phyloP scores from a whole-genome alignment of 2,113 vertebrate genomes.

The Sula dactylatra region DNA sequence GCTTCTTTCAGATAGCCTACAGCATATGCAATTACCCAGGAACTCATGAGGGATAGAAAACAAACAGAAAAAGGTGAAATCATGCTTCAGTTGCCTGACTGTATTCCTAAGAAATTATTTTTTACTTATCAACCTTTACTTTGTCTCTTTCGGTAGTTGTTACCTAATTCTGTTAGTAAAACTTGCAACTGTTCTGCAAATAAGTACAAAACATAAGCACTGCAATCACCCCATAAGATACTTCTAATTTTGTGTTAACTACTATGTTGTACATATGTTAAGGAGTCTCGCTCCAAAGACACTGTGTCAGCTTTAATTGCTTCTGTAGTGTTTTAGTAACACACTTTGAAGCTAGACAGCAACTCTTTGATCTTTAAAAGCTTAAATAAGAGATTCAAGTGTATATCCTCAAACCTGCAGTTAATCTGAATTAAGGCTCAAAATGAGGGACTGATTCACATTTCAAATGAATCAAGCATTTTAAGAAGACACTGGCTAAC shows the following conservation, averaged over 20 bases:
- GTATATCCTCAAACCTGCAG: not conserved
- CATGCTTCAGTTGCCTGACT: not conserved
- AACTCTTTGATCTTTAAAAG: slow-evolving; percentile 46
- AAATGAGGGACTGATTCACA: not conserved
- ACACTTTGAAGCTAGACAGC: slow-evolving; percentile 25
- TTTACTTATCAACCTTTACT: not conserved
- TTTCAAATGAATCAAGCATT: slow-evolving; percentile 15
- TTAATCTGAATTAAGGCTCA: slow-evolving; percentile 52
- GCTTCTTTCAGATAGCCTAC: not conserved
- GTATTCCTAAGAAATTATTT: not conserved
- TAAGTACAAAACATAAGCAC: not conserved
- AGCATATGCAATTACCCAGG: not conserved
- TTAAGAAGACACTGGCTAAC: slow-evolving; percentile 32
- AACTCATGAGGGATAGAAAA: not conserved
- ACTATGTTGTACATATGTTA: not conserved
- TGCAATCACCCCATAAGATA: not conserved
- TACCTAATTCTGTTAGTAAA: not conserved
- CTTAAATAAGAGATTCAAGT: not conserved
- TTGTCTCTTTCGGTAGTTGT: not conserved
- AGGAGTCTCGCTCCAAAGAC: not conserved
- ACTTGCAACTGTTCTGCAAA: not conserved
- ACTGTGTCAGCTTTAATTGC: slow-evolving; percentile 17
- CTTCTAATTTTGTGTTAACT: not conserved
- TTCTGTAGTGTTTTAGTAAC: slow-evolving; percentile 4
- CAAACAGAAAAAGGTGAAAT: slow-evolving; percentile 6